A percentile compares a stretch with the other conserved stretches of the same genome.
Evolutionary conservation across 2,113 vertebrate species (phyloP).

Genomic region (Sebastes fasciatus): DNA sequence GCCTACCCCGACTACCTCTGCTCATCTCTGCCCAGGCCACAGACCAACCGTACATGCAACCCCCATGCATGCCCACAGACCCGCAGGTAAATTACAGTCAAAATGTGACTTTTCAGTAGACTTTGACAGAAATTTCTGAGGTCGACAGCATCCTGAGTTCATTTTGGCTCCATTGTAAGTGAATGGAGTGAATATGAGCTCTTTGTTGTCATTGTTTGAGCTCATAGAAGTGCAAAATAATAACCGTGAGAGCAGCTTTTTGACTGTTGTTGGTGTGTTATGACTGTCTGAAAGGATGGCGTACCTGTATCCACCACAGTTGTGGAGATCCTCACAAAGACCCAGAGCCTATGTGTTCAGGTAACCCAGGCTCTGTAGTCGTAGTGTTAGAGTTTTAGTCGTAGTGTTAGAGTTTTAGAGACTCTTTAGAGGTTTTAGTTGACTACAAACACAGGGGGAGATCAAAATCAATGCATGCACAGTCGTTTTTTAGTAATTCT

Average conservation of each 20-base stretch:
- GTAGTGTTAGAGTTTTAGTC: constrained; percentile 29
- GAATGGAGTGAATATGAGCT: not conserved
- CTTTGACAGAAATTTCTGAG: not conserved
- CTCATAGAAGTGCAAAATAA: not conserved
- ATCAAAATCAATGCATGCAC: constrained; percentile 10
- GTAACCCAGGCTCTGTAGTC: constrained; percentile 80
- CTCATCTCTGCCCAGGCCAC: constrained; percentile 83
- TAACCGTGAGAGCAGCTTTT: constrained; percentile 14
- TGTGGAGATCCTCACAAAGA: constrained; percentile 83
- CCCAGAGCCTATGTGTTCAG: constrained; percentile 83
- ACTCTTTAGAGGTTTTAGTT: too few relatives aligned
- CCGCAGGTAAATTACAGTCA: constrained; percentile 82
- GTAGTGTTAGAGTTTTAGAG: constrained; percentile 32
- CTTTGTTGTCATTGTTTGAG: not conserved
- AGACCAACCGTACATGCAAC: constrained; percentile 89
- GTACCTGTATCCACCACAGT: constrained; percentile 87
- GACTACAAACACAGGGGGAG: constrained; percentile 62
- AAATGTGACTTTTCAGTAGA: not conserved
- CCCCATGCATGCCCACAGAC: constrained; percentile 89
- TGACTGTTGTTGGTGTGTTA: constrained; percentile 77
- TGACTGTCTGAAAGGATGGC: constrained; percentile 89
- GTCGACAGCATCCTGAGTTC: not conserved
- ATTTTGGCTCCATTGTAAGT: not conserved
- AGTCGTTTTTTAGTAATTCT: not conserved
- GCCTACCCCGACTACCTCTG: constrained; percentile 91